Conservation (phyloP, 2,797 vertebrate species). For the Poecilia picta region DNA sequence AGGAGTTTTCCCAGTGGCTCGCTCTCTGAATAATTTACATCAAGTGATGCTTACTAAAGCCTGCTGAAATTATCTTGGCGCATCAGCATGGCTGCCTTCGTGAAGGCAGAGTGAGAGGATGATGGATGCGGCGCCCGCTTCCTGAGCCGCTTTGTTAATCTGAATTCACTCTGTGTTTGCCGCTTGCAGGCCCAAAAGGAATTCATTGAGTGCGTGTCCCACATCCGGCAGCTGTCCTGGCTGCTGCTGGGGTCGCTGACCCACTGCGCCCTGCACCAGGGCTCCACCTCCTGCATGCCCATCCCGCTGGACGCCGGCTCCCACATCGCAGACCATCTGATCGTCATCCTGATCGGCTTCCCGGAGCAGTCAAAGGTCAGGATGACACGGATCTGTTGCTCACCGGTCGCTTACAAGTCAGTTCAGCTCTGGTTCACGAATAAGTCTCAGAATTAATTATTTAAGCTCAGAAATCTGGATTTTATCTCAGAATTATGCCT, state of each 20-base stretch:
- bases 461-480: too few species aligned
- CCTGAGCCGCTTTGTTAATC: conserved; percentile 14
- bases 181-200: conserved; percentile 91
- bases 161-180: conserved; percentile 21
- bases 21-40: conserved; percentile 19
- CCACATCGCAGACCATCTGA: conserved; percentile 97
- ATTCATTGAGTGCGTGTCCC: conserved; percentile 98
- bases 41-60: background rate
- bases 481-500: too few species aligned
- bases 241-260: conserved; percentile 96
- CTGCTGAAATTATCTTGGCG: background rate
- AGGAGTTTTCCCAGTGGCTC: background rate
- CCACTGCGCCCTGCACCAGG: conserved; percentile 94
- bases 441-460: too few species aligned
- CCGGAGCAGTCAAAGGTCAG: conserved; percentile 98
- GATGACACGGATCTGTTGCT: conserved; percentile 5
- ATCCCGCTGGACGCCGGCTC: conserved; percentile 97
- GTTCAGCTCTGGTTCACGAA: too few species aligned
- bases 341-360: conserved; percentile 98
- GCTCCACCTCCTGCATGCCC: conserved; percentile 94
- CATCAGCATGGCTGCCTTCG: background rate
- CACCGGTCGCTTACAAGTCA: background rate
- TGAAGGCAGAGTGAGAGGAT: background rate
- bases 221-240: conserved; percentile 98
- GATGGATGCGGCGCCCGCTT: background rate